These are phyloP conservation scores for Crotalus horridus DNA, from an alignment of 2,113 vertebrate species.

Conservation along the genomic window DNA sequence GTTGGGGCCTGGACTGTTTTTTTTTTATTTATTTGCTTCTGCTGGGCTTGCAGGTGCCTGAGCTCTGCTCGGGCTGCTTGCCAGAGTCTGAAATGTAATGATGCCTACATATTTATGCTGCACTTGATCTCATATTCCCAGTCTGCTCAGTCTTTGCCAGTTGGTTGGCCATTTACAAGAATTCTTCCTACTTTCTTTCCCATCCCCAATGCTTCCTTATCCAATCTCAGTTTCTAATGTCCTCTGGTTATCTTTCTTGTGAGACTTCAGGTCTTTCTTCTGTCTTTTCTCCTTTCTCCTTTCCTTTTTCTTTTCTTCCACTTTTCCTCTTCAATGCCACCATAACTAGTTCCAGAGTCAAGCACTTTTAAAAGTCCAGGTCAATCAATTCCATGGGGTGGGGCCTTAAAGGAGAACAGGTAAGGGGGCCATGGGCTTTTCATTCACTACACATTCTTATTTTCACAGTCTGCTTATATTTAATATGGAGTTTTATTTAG, in stretches of 20 bases:
- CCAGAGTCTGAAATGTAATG: background rate
- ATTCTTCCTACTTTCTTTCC: background rate
- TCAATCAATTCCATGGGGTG: background rate
- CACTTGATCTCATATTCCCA: background rate
- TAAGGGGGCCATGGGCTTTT: background rate
- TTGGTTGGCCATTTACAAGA: background rate
- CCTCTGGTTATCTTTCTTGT: background rate
- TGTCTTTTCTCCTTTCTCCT: background rate
- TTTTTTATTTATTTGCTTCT: background rate
- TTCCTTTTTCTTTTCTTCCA: background rate
- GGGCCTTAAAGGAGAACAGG: background rate
- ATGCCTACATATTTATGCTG: background rate
- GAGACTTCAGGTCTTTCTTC: background rate
- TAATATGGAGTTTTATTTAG: background rate
- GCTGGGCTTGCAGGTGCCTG: background rate
- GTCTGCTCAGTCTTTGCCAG: background rate
- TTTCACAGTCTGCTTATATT: background rate
- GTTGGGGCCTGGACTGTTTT: background rate
- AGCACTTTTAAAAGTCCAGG: background rate
- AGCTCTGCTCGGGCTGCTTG: background rate
- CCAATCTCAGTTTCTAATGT: background rate
- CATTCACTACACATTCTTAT: background rate
- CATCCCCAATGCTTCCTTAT: background rate
- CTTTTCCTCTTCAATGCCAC: background rate
- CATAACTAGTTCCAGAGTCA: background rate